phyloP scores from a whole-genome alignment of 2,888 invertebrate genomes.

The Polia nebulosa region DNA sequence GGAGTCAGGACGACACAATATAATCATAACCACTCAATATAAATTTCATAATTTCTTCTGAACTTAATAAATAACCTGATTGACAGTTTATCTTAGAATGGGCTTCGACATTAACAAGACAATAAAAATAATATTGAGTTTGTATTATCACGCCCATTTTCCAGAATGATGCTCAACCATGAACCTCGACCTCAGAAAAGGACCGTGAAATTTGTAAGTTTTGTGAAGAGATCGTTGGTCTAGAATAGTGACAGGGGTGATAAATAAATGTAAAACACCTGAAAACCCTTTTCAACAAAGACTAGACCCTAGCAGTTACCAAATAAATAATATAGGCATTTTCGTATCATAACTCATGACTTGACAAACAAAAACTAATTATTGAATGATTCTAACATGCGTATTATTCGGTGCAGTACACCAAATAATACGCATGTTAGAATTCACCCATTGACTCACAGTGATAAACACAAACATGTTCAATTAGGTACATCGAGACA shows the following conservation, averaged over 20 bases:
- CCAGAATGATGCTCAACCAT: not conserved
- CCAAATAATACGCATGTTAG: slow-evolving; percentile 20
- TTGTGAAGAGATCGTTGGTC: not conserved
- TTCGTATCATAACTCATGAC: not conserved
- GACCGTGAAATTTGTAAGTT: not conserved
- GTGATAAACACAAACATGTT: slow-evolving; percentile 22
- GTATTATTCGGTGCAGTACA: too few relatives aligned
- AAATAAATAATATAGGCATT: not conserved
- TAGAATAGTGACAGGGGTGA: not conserved
- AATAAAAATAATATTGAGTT: not conserved
- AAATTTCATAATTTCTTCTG: not conserved
- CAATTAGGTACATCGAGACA: slow-evolving; percentile 36
- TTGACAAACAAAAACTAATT: slow-evolving; percentile 6
- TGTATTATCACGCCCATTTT: not conserved
- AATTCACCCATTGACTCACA: slow-evolving; percentile 3
- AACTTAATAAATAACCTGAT: too few relatives aligned
- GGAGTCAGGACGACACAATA: not conserved
- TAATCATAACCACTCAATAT: not conserved
- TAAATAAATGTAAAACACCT: not conserved
- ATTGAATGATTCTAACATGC: not conserved
- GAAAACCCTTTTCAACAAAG: not conserved
- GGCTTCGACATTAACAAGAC: slow-evolving; percentile 2
- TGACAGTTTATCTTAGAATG: too few relatives aligned
- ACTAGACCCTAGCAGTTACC: not conserved
- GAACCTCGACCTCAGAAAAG: not conserved